Base-by-base conservation (phyloP, 2,797 vertebrate genomes). In the Microcaecilia unicolor region DNA sequence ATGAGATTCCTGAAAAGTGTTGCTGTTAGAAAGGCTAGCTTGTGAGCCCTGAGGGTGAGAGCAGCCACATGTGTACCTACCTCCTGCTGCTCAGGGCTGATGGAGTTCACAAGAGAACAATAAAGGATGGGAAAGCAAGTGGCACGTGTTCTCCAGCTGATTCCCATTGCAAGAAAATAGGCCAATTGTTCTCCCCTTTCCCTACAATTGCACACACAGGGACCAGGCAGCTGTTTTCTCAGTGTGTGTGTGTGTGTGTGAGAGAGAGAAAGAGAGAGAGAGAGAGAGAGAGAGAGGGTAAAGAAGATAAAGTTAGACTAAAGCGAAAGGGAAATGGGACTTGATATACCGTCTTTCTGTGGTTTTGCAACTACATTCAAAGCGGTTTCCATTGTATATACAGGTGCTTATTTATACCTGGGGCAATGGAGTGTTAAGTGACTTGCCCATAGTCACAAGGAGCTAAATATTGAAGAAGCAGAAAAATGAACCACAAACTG, bases 21-120 rank as follows among this genome's bases (percentile, higher is more conserved):
- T 6, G 8, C 34, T 38, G 45, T 64, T 41, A 46, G 41, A 19
- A 1, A 4, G 24, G 26, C 21, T 50, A 55, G 64, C 48, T 65
- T 66, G 65, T 54, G 61, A 44, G 68, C 69, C 64, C 61, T 69
- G 69, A 58, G 74, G 69, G 67, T 80, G 80, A 68, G 78, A 83
- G 68, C 50, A 63, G 44, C 45, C 67, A 58, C 77, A 79, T 76
- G 69, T 83, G 74, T 73, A 64, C 49, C 13, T 42, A 15, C 67
- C 66, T 64, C 73, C 80, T 51, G 66, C 71, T 67, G 78, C 56
- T 72, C 23, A 51, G 31, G 56, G 64, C 53, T 59, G 51, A 22
- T 2, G 1, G 51, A 68, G 70, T 75, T 73, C 65, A 73, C 45
- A 18, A 33, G 58, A 48, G 54, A 68, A 84, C 77, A 83, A 77